Conservation (phyloP, 2,888 invertebrate species). For the Stratiomys singularior region DNA sequence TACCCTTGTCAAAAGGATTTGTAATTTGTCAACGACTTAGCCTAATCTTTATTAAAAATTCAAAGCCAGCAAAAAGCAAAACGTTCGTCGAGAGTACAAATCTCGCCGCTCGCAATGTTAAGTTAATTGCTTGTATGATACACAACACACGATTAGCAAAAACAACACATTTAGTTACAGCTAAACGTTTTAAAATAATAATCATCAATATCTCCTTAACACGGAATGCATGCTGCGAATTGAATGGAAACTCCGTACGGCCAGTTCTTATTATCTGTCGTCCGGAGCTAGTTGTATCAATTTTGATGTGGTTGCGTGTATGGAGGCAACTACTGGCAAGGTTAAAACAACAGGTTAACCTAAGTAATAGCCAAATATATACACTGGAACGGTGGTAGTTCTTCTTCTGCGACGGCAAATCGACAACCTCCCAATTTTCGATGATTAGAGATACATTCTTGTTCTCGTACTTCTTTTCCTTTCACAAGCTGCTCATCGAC, state of each 20-base stretch:
- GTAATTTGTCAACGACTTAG: no score
- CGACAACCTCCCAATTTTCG: neutral
- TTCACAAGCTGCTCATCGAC: neutral
- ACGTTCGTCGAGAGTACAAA: no score
- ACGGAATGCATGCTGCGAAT: conserved; percentile 4
- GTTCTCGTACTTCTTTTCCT: neutral
- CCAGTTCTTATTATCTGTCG: neutral
- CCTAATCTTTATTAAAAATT: no score
- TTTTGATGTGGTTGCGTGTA: neutral
- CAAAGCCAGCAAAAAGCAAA: no score
- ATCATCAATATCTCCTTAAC: neutral
- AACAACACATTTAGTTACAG: conserved; percentile 8
- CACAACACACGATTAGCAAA: neutral
- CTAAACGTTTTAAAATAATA: neutral
- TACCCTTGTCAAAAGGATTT: no score
- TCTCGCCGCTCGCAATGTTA: neutral
- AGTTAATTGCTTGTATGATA: neutral
- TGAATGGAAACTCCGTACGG: conserved; percentile 1
- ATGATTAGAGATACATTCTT: neutral
- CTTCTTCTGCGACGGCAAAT: neutral
- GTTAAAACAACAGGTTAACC: conserved; percentile 8
- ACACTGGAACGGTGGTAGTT: neutral
- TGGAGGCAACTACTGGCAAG: neutral
- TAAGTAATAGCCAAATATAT: conserved; percentile 4
- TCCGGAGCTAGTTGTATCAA: neutral